phyloP scores from a whole-genome alignment of 2,113 vertebrate species.

The Crotalus horridus region DNA sequence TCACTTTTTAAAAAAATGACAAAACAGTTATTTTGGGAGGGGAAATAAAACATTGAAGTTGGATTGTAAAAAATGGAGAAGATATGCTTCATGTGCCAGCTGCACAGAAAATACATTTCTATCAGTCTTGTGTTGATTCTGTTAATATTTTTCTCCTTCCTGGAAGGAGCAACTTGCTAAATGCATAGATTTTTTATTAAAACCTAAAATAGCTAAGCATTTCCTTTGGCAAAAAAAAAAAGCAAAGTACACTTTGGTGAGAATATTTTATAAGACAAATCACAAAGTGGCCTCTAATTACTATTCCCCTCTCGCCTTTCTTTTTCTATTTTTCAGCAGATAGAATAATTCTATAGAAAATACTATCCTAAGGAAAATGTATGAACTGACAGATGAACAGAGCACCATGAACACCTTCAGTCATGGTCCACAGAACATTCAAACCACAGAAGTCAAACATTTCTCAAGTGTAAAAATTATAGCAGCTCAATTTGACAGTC shows the following conservation, averaged over 20 bases:
- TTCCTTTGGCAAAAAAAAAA: conserved; percentile 18
- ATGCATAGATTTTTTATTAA: conserved; percentile 55
- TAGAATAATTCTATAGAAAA: conserved; percentile 36
- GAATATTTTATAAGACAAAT: conserved; percentile 52
- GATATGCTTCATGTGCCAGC: not conserved
- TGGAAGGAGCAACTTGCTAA: conserved; percentile 29
- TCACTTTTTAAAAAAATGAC: not conserved
- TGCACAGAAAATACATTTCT: conserved; percentile 29
- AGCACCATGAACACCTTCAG: conserved; percentile 7
- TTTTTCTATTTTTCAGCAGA: conserved; percentile 30
- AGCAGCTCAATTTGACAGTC: not conserved
- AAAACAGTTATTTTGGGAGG: conserved; percentile 7
- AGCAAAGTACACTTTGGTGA: conserved; percentile 50
- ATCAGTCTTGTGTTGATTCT: conserved; percentile 24
- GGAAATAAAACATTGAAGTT: conserved; percentile 2
- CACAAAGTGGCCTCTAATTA: conserved; percentile 53
- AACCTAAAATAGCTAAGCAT: conserved; percentile 39
- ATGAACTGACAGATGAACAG: conserved; percentile 29
- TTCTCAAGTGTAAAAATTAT: conserved; percentile 2
- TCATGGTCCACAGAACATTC: conserved; percentile 9
- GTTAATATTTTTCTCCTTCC: conserved; percentile 17
- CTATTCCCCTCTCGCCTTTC: not conserved
- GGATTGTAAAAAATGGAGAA: not conserved
- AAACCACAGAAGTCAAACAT: not conserved
- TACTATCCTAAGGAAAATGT: conserved; percentile 41